These are phyloP conservation scores for Eucidaris tribuloides DNA, from an alignment of 35 echinoderm and acorn worm species.

Conservation along the genomic window DNA sequence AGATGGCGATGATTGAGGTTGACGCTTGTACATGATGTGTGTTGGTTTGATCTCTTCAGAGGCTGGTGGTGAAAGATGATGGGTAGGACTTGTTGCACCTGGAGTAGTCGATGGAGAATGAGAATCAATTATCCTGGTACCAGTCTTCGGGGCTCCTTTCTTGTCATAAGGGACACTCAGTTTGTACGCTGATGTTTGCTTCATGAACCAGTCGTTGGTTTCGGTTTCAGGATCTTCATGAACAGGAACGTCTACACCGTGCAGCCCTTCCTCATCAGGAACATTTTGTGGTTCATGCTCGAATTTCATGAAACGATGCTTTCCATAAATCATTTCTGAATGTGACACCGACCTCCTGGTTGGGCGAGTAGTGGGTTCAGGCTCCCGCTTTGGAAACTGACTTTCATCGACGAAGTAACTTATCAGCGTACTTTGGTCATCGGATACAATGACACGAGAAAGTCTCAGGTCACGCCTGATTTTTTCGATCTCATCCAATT, in stretches of 20 bases:
- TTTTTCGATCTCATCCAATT: slow-evolving; percentile 40
- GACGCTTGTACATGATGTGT: neutral
- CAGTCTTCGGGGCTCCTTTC: slow-evolving; percentile 32
- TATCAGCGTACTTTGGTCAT: slow-evolving; percentile 39
- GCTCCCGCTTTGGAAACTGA: neutral
- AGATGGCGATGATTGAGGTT: neutral
- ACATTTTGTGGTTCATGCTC: slow-evolving; percentile 21
- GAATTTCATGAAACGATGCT: slow-evolving; percentile 2
- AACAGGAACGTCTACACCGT: neutral
- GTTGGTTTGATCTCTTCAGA: slow-evolving; percentile 15
- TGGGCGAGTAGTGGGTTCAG: neutral
- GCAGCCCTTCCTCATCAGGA: slow-evolving; percentile 4
- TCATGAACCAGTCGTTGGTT: slow-evolving; percentile 14
- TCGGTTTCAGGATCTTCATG: neutral
- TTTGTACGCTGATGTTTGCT: slow-evolving; percentile 5
- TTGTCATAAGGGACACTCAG: slow-evolving; percentile 30
- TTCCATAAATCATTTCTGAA: neutral
- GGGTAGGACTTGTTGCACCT: neutral
- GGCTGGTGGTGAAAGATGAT: neutral
- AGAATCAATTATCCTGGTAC: neutral
- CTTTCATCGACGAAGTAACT: slow-evolving; percentile 29
- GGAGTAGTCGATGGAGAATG: neutral
- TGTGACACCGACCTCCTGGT: neutral
- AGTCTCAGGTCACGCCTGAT: slow-evolving; percentile 42
- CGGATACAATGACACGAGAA: slow-evolving; percentile 36